Percentiles rank a stretch among this genome's conserved stretches.
Evolutionary conservation across 2,797 vertebrate genomes (phyloP).

Genomic region (Cyclopterus lumpus): DNA sequence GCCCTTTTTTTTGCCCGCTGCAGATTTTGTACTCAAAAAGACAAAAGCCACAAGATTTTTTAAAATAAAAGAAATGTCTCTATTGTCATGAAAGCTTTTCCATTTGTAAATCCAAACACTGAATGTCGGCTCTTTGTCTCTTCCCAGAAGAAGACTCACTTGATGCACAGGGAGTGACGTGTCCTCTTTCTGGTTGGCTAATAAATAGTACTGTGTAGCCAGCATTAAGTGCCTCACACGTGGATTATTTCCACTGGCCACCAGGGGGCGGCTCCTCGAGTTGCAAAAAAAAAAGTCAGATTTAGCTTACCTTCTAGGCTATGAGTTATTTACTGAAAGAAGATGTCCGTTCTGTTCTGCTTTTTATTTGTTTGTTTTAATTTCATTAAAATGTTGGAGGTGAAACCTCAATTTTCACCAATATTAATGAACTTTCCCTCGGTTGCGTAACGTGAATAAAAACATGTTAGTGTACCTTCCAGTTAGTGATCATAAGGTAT

Average conservation of each 20-base stretch:
- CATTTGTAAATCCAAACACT: slow-evolving; percentile 32
- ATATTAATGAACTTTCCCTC: too few relatives aligned
- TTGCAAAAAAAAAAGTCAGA: too few relatives aligned
- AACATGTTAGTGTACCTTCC: too few relatives aligned
- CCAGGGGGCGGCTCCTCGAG: too few relatives aligned
- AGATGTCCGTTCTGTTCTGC: too few relatives aligned
- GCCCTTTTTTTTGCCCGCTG: not conserved
- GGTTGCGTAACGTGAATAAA: too few relatives aligned
- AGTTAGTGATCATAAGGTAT: not conserved
- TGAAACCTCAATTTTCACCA: too few relatives aligned
- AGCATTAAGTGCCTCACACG: not conserved
- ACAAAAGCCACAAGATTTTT: slow-evolving; percentile 32
- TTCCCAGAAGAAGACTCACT: slow-evolving; percentile 7
- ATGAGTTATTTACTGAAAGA: too few relatives aligned
- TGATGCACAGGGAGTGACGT: slow-evolving; percentile 18
- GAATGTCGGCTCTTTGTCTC: slow-evolving; percentile 24
- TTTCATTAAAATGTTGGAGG: too few relatives aligned
- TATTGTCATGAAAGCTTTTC: slow-evolving; percentile 27
- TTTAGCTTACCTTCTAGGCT: too few relatives aligned
- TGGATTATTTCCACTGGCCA: too few relatives aligned
- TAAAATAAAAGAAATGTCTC: slow-evolving; percentile 18
- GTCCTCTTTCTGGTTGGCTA: slow-evolving; percentile 12
- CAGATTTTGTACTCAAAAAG: slow-evolving; percentile 33
- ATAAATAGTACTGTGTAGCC: slow-evolving; percentile 1
- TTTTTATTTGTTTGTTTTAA: too few relatives aligned